phyloP scores from a whole-genome alignment of 2,113 vertebrate genomes.

The Cottus gobio region DNA sequence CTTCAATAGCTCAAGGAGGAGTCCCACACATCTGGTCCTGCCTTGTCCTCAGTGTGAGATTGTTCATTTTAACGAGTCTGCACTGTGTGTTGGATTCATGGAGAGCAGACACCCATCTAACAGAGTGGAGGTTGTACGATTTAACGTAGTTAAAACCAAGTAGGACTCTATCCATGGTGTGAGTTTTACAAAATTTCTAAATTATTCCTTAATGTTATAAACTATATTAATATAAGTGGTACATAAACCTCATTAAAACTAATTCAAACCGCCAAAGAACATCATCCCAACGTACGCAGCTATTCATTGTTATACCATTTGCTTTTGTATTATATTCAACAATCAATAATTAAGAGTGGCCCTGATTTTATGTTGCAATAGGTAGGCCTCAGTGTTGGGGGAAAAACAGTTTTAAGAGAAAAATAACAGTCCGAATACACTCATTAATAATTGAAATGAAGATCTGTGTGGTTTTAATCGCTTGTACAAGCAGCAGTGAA shows the following conservation, averaged over 20 bases:
- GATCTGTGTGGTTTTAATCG: background rate
- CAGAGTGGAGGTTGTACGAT: background rate
- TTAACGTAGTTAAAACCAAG: background rate
- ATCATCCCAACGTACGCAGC: background rate
- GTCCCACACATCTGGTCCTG: background rate
- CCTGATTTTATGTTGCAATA: conserved; percentile 30
- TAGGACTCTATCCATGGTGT: background rate
- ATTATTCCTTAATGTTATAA: background rate
- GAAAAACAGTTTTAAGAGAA: background rate
- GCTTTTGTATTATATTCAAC: conserved; percentile 23
- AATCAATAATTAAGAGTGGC: conserved; percentile 33
- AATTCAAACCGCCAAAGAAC: background rate
- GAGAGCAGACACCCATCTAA: background rate
- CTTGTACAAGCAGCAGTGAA: background rate
- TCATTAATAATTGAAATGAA: conserved; percentile 8
- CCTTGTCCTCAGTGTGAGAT: background rate
- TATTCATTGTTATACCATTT: conserved; percentile 15
- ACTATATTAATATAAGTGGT: background rate
- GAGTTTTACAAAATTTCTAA: background rate
- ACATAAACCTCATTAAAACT: conserved; percentile 4
- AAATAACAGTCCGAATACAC: background rate
- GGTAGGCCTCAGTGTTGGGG: background rate
- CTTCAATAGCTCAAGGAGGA: conserved; percentile 21
- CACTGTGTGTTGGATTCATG: background rate
- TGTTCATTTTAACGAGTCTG: background rate